These are phyloP conservation scores for Reinhardtius hippoglossoides DNA, from an alignment of 2,113 vertebrate genomes.

Conservation along the genomic window DNA sequence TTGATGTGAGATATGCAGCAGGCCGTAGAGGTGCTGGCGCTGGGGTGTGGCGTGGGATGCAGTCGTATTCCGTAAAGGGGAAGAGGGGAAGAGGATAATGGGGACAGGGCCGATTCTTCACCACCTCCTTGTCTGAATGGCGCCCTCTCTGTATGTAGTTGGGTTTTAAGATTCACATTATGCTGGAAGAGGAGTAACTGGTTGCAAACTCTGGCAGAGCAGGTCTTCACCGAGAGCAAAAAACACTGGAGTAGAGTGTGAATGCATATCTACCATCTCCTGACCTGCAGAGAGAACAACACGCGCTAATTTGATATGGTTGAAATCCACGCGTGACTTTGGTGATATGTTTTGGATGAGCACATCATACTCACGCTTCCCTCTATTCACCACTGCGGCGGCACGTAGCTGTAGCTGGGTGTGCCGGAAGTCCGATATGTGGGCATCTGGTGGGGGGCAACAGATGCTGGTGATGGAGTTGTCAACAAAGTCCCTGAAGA, in stretches of 20 bases:
- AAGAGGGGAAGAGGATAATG: conserved; percentile 43
- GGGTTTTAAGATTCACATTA: conserved; percentile 82
- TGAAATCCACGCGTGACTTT: neutral
- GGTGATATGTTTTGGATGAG: neutral
- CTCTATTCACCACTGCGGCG: conserved; percentile 95
- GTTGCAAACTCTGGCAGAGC: conserved; percentile 88
- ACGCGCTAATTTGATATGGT: neutral
- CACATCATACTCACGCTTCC: conserved; percentile 81
- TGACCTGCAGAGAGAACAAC: conserved; percentile 81
- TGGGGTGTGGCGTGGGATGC: conserved; percentile 64
- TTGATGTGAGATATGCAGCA: conserved; percentile 89
- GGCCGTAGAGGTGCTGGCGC: conserved; percentile 84
- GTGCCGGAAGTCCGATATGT: conserved; percentile 93
- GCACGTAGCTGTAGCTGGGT: conserved; percentile 98
- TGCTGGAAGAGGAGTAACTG: conserved; percentile 87
- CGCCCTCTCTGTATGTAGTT: conserved; percentile 71
- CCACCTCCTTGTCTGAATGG: conserved; percentile 54
- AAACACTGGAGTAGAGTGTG: conserved; percentile 91
- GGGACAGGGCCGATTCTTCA: conserved; percentile 77
- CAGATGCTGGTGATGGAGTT: conserved; percentile 93
- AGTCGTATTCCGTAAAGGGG: conserved; percentile 85
- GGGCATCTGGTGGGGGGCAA: conserved; percentile 93
- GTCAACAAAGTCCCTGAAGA: conserved; percentile 90
- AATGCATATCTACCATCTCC: conserved; percentile 95
- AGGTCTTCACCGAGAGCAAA: conserved; percentile 84